A percentile compares a stretch with the other conserved stretches of the same genome.
Conservation (phyloP, 2,888 invertebrate species). For the Drosophila maculinotata region DNA sequence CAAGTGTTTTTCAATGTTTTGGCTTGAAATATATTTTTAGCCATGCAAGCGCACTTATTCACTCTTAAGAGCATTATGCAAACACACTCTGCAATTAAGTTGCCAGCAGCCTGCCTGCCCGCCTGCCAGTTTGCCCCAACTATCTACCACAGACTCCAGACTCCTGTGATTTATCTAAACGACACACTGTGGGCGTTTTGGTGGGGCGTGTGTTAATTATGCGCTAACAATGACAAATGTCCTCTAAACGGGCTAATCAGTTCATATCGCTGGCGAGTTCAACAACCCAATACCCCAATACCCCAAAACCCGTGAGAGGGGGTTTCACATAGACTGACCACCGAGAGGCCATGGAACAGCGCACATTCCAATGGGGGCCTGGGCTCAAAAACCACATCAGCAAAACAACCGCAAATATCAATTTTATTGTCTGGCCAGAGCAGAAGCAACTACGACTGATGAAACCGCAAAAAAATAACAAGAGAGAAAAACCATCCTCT, state of each 20-base stretch:
- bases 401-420: slow-evolving; percentile 72
- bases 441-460: slow-evolving; percentile 22
- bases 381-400: slow-evolving; percentile 18
- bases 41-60: slow-evolving; percentile 56
- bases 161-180: slow-evolving; percentile 66
- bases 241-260: slow-evolving; percentile 43
- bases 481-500: background rate
- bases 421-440: slow-evolving; percentile 65
- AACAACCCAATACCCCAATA: slow-evolving; percentile 16
- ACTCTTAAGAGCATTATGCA: slow-evolving; percentile 72
- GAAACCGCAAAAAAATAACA: slow-evolving; percentile 37
- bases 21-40: slow-evolving; percentile 72
- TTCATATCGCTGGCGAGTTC: slow-evolving; percentile 16
- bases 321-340: slow-evolving; percentile 20
- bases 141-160: slow-evolving; percentile 9
- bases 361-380: slow-evolving; percentile 35
- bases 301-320: too few species aligned
- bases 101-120: slow-evolving; percentile 43
- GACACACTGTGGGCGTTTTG: slow-evolving; percentile 45
- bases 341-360: slow-evolving; percentile 24
- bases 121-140: too few species aligned
- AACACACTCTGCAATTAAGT: slow-evolving; percentile 78
- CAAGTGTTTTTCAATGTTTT: slow-evolving; percentile 80
- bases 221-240: slow-evolving; percentile 76
- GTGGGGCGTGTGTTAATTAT: slow-evolving; percentile 66